phyloP scores from a whole-genome alignment of 2,888 invertebrate genomes.

The Rhagonycha lutea region DNA sequence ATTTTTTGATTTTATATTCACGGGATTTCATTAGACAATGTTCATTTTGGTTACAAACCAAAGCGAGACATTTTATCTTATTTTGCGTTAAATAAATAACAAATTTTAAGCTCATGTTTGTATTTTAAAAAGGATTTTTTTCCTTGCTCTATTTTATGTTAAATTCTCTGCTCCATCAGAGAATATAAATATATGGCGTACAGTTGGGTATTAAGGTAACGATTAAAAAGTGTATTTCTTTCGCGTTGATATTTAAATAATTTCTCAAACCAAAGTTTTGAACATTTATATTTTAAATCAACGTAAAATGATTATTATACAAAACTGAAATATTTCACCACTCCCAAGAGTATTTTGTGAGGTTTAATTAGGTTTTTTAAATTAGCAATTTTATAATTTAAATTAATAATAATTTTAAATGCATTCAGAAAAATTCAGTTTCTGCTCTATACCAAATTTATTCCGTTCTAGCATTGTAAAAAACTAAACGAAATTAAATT shows the following conservation, averaged over 20 bases:
- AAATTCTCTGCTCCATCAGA: neutral
- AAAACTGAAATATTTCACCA: neutral
- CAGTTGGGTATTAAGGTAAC: too few species aligned
- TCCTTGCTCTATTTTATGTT: too few species aligned
- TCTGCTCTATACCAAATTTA: neutral
- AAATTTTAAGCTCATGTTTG: neutral
- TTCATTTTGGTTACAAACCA: too few species aligned
- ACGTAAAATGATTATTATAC: too few species aligned
- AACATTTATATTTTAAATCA: too few species aligned
- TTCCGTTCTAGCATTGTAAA: constrained; percentile 3
- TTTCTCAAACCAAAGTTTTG: too few species aligned
- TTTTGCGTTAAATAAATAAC: neutral
- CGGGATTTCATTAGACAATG: too few species aligned
- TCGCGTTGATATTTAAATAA: too few species aligned
- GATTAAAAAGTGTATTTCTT: too few species aligned
- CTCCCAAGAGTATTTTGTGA: neutral
- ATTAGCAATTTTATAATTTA: neutral
- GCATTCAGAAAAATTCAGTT: neutral
- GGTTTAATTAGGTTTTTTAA: neutral
- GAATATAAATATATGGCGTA: neutral
- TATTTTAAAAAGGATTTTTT: neutral
- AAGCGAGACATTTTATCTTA: neutral
- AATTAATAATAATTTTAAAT: constrained; percentile 2
- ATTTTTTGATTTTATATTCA: too few species aligned
- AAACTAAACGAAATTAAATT: constrained; percentile 22